Base-by-base conservation (phyloP, 2,888 invertebrate species). In the Volucella inanis region DNA sequence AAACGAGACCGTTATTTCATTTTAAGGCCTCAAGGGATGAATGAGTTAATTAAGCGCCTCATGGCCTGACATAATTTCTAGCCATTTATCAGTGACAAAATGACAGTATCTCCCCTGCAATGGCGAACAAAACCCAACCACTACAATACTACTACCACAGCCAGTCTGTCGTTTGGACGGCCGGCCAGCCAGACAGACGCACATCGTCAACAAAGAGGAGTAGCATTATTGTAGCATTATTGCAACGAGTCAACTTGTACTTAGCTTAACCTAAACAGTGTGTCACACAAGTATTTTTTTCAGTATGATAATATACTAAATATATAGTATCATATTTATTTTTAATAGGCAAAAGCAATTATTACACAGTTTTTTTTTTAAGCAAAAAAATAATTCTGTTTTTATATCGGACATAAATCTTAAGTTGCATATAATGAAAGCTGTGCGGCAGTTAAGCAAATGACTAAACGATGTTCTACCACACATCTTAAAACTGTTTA, bases 1-100 rank as follows among this genome's bases (percentile, higher is more conserved):
- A 67, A 85, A 62, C 81, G 81, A 64, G 68, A 65, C 47, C 77
- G 77, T 86, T 77, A 74, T 86, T 82, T 82, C 82, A 86, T 82
- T 86, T 86, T 74, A 86, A 86, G 76, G 72, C 86, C 78, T 52
- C 78, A 64, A 57, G 74, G 87, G 87, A 87, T 88, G 89, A 90
- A 90, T 90, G 89, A 90, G 90, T 90, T 90, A 90, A 90, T 90
- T 90, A 90, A 90, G 90, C 88, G 89, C 89, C 90, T 88, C 89
- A 89, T 89, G 89, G 89, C 88, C 89, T 88, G 89, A 89, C 90
- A 91, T 91, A 91, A 91, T 91, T 91, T 89, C 88, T 88, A 89
- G 89, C 89, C 90, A 90, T 91, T 91, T 91, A 90, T 91, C 91
- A 91, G 90, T 89, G 89, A 88, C 88, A 88, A 89, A 88, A 87